A percentile compares a stretch with the other conserved stretches of the same genome.
Evolutionary conservation across 2,113 vertebrate genomes (phyloP).

Genomic region (Crotophaga sulcirostris): DNA sequence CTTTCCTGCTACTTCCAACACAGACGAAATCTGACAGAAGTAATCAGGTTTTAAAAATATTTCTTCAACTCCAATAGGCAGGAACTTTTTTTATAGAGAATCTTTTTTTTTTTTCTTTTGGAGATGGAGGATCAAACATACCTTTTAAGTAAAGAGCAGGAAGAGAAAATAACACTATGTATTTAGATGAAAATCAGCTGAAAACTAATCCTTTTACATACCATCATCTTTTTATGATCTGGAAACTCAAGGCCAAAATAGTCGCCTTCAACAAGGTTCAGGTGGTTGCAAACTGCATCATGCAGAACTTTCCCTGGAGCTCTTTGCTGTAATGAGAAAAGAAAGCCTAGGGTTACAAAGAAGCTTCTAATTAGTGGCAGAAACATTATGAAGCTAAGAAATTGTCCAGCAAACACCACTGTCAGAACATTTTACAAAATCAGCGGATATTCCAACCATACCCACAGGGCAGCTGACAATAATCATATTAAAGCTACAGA

Average conservation of each 20-base stretch:
- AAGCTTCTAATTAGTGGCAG: neutral
- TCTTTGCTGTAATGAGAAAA: conserved; percentile 84
- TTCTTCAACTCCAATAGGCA: neutral
- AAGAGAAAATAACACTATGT: neutral
- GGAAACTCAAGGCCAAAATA: conserved; percentile 97
- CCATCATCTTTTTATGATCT: conserved; percentile 93
- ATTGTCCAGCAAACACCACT: neutral
- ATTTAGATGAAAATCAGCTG: neutral
- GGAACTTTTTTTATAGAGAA: neutral
- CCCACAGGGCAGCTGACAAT: neutral
- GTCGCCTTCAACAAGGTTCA: conserved; percentile 97
- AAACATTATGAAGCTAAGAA: conserved; percentile 1
- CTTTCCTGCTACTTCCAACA: neutral
- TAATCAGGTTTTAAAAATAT: conserved; percentile 21
- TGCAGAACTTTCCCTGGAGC: conserved; percentile 91
- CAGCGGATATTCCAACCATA: neutral
- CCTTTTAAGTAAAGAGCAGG: neutral
- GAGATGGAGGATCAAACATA: neutral
- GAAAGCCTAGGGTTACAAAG: conserved; percentile 37
- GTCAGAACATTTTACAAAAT: conserved; percentile 25
- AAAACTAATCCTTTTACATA: conserved; percentile 67
- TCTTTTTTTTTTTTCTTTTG: neutral
- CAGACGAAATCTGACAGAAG: conserved; percentile 23
- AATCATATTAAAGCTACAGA: neutral
- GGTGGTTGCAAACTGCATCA: conserved; percentile 91